Percentiles rank a stretch among this genome's conserved stretches.
Conservation (phyloP, 2,113 vertebrate species). For the Oreocharis arfaki region DNA sequence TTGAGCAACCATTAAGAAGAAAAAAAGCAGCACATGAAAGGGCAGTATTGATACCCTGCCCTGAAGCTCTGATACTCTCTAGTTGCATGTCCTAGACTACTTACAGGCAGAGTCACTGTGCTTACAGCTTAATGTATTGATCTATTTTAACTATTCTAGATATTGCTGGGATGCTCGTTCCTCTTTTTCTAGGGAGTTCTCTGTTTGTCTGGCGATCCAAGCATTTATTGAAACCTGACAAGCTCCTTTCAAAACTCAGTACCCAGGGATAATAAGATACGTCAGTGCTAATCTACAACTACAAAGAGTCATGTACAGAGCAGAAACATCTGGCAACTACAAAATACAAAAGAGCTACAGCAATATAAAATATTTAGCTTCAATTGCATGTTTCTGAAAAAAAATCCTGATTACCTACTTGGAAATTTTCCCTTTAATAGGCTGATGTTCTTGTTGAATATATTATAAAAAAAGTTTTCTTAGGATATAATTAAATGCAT, state of each 20-base stretch:
- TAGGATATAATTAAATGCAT: background rate
- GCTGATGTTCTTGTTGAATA: background rate
- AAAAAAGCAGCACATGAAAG: background rate
- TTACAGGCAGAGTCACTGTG: background rate
- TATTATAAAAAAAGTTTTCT: background rate
- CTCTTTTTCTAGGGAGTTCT: background rate
- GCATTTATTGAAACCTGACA: background rate
- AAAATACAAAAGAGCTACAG: background rate
- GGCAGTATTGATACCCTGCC: background rate
- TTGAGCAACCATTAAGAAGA: background rate
- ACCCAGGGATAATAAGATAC: background rate
- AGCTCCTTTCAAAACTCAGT: background rate
- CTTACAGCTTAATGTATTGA: background rate
- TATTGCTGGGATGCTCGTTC: background rate
- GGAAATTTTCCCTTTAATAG: background rate
- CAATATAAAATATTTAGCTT: background rate
- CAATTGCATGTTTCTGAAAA: background rate
- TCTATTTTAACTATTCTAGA: background rate
- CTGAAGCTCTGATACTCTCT: background rate
- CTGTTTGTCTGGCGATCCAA: background rate
- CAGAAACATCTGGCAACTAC: background rate
- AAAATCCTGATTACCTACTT: background rate
- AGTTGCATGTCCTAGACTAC: background rate
- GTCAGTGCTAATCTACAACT: background rate
- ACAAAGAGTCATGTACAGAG: background rate